Evolutionary conservation across 2,113 vertebrate genomes (phyloP).

Genomic region (Illadopsis cleaveri): DNA sequence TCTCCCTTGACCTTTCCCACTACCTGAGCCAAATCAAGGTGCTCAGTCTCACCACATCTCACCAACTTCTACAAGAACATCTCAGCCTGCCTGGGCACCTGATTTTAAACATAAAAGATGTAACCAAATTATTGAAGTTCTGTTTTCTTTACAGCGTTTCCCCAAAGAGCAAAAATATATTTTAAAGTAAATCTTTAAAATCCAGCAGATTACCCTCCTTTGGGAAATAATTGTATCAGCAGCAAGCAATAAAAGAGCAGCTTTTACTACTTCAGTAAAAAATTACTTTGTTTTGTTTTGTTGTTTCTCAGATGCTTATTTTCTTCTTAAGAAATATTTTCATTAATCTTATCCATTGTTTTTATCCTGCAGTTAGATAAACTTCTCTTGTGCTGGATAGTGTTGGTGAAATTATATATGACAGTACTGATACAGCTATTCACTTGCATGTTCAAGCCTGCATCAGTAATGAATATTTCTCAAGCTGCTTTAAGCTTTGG

Average conservation of each 20-base stretch:
- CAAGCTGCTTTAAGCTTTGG: conserved; percentile 59
- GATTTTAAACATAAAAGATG: neutral
- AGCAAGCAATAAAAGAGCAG: neutral
- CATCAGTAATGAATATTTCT: conserved; percentile 69
- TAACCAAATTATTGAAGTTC: neutral
- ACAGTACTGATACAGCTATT: conserved; percentile 44
- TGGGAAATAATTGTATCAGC: conserved; percentile 25
- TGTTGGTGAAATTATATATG: conserved; percentile 55
- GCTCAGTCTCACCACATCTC: neutral
- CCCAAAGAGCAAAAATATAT: neutral
- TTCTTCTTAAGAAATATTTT: conserved; percentile 58
- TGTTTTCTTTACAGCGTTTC: neutral
- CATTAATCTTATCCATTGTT: conserved; percentile 59
- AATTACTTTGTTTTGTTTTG: neutral
- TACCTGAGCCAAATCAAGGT: neutral
- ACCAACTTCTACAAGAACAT: accelerated
- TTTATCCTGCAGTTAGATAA: conserved; percentile 50
- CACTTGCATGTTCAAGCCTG: conserved; percentile 55
- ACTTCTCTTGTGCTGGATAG: conserved; percentile 44
- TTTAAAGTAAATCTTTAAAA: conserved; percentile 17
- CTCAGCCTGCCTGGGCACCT: neutral
- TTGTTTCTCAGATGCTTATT: conserved; percentile 53
- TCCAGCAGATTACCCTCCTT: neutral
- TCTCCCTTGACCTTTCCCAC: neutral
- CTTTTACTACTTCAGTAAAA: conserved; percentile 50